Base-by-base conservation (phyloP, 2,113 vertebrate genomes). In the Xerus inauris region DNA sequence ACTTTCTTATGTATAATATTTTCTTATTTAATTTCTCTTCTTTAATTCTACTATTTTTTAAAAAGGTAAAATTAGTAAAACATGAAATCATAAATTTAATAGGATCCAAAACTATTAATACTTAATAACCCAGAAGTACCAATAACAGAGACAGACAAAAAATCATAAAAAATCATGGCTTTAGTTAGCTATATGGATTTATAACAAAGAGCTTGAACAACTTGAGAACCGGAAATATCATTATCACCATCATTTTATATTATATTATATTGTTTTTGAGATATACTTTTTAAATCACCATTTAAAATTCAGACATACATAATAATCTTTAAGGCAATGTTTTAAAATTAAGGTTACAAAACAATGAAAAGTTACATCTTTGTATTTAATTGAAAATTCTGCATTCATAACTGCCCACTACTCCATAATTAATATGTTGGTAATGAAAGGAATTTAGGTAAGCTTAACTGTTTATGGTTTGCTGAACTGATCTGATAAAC, bases 251-350 rank as follows among this genome's bases (percentile, higher is more conserved):
- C 16, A 67, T 54, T 26, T 28, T 26, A 71, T 22, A 73, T 85
- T 77, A 85, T 20, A 73, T 40, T 79, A 77, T 65, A 87, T 59
- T 69, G 65, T 81, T 89, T 89, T n/a, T 89, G 47, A 94, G 72
- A 0, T 11, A n/a, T 45, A 28, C 7, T 30, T 91, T 91, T 79
- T 54, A 65, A 84, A 32, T 92, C n/a, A 42, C 28, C 26, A 30
- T 45, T 65, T 72, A 64, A 72, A 91, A 83, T 38, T 26, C 1
- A 82, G 40, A 94, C 42, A 81, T 67, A 91, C 82, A 38, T 59
- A 59, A 59, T 59, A 59, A 59, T 59, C 57, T 59, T 59, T 65
- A 87, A 82, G 35, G n/a, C 49, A 94, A 91, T 30, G 20, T 64
- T 77, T 80, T 79, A 86, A 85, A 51, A 28, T 40, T 69, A 71